Evolutionary conservation across 2,113 vertebrate species (phyloP).

Genomic region (Nothobranchius kuhntae): DNA sequence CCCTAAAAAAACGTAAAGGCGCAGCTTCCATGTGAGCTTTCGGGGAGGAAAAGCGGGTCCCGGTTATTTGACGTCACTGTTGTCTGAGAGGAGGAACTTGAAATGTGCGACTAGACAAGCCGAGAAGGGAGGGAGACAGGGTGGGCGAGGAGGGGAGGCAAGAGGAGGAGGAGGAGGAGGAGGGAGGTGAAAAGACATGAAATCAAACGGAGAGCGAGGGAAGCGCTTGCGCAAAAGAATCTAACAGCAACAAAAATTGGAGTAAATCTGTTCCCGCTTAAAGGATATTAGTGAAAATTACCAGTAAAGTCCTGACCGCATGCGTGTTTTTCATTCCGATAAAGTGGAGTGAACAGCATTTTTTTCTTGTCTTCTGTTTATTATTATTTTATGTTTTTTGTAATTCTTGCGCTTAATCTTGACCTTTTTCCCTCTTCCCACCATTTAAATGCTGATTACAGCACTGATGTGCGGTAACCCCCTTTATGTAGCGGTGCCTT

Average conservation of each 20-base stretch:
- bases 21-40: slow-evolving; percentile 36
- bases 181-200: slow-evolving; percentile 35
- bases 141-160: background rate
- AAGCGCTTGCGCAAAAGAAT: slow-evolving; percentile 68
- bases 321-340: background rate
- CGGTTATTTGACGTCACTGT: slow-evolving; percentile 77
- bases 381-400: background rate
- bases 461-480: slow-evolving; percentile 54
- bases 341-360: background rate
- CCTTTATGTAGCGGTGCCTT: slow-evolving; percentile 57
- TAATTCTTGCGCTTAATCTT: slow-evolving; percentile 1
- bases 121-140: slow-evolving; percentile 16
- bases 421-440: slow-evolving; percentile 6
- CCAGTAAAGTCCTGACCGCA: background rate
- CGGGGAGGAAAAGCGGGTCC: slow-evolving; percentile 52
- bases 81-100: slow-evolving; percentile 72
- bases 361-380: background rate
- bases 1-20: background rate
- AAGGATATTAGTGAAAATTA: slow-evolving; percentile 33
- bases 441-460: slow-evolving; percentile 49
- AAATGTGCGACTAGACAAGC: slow-evolving; percentile 67
- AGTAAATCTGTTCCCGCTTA: slow-evolving; percentile 69
- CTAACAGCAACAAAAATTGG: slow-evolving; percentile 28
- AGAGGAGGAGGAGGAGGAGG: background rate
- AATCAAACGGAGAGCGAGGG: slow-evolving; percentile 57